These are phyloP conservation scores for Littorina saxatilis DNA, from an alignment of 1,140 invertebrate genomes.

Conservation along the genomic window DNA sequence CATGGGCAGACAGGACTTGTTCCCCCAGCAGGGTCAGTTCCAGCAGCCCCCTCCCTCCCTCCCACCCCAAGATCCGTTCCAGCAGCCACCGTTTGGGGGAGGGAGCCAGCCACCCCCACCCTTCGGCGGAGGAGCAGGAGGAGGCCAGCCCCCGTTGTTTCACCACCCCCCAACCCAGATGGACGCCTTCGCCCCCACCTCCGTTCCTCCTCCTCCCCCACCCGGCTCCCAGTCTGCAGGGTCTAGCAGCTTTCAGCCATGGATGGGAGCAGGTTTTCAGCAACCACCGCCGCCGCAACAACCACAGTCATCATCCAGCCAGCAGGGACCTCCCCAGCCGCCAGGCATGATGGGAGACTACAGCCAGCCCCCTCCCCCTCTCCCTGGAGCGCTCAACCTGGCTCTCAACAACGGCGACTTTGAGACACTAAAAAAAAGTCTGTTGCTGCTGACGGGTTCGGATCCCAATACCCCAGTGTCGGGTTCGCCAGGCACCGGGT, in stretches of 20 bases:
- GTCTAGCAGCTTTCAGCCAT: conserved; percentile 8
- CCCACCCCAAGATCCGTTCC: background rate
- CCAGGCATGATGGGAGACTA: background rate
- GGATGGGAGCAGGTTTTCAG: background rate
- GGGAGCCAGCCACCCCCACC: no score
- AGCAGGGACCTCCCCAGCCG: background rate
- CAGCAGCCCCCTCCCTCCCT: background rate
- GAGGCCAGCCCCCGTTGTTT: background rate
- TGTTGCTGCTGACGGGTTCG: conserved; percentile 8
- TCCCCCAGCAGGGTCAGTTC: conserved; percentile 3
- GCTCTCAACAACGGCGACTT: conserved; percentile 94
- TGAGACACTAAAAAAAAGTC: conserved; percentile 78
- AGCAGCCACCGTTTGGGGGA: no score
- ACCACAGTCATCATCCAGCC: background rate
- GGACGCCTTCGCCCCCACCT: background rate
- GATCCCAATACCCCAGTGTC: conserved; percentile 65
- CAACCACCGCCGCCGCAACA: background rate
- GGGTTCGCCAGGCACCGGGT: conserved; percentile 91
- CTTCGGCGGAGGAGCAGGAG: no score
- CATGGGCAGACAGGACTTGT: background rate
- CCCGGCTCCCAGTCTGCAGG: background rate
- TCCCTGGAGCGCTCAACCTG: conserved; percentile 85
- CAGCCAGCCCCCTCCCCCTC: conserved; percentile 11
- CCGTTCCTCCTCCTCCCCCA: background rate
- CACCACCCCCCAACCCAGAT: background rate